Evolutionary conservation across 1,140 invertebrate genomes (phyloP), one percentile per base, ranked within the genome.

Genomic region (Drosophila sp.): DNA sequence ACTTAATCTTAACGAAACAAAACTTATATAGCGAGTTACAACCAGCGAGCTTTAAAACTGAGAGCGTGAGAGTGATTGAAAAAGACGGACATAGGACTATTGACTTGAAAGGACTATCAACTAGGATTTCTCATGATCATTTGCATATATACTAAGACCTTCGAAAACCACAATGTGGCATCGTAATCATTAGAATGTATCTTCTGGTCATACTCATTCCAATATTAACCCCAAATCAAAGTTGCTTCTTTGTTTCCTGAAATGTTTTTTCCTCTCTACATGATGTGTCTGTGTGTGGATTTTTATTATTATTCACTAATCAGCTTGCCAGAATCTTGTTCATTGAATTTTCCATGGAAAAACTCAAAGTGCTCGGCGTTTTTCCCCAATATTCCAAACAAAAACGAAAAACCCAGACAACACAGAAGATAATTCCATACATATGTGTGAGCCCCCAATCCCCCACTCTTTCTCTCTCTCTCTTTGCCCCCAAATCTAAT

Each of bases 331-430:
- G 56, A 58, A 58, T 58, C 17, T 35, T 58, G 23, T 30, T 50
- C 11, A 27, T 25, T 50, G 44, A 58, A 35, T 33, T 58, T 58
- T 58, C 56, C 33, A 35, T 38, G 56, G 56, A 58, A 58, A 58
- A 35, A 23, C 54, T 6, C 3, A 27, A 50, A 50, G 6, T 50
- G 56, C 17, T 58, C 17, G 10, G 29, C 5, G 30, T 56, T 58
- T 58, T 58, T 58, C 38, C 56, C 32, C 56, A 58, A 58, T 58
- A 58, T 58, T 58, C 32, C 56, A 58, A 58, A 58, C 56, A 58
- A 35, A 44, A 54, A 35, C 32, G 17, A 17, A 17, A 17, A 17
- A 17, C 25, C 11, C 11, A 50, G 57, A 38, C 32, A 50, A 32
- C 63, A 55, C n/a, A 32, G 33, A 44, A 32, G 33, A 44, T 1